Base-by-base conservation (phyloP, 2,113 vertebrate genomes). In the Tragelaphus scriptus region DNA sequence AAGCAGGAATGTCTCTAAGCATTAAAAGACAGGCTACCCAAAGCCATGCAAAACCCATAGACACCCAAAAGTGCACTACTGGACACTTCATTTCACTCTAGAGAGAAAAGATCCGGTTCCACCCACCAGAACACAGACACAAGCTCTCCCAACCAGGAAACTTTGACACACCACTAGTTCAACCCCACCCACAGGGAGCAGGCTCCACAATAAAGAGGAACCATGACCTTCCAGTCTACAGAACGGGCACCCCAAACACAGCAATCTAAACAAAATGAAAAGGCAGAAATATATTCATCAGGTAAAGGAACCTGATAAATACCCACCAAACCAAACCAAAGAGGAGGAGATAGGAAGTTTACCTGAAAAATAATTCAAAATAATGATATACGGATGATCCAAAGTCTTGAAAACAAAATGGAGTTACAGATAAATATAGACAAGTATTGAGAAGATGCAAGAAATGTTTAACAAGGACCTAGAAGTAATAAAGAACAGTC, bases 221-320 rank as follows among this genome's bases (percentile, higher is more conserved):
- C n/a, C 8, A 36, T 1, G 5, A 71, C 36, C n/a, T 71, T 71
- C n/a, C 0, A 0, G 65, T n/a, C 65, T 71, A 71, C n/a, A 71
- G n/a, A 36, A 71, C 2, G 4, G n/a, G n/a, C 65, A 71, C n/a
- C 65, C n/a, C 65, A 71, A 71, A 36, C n/a, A 68, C 16, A 71
- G 9, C n/a, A 71, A 36, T 71, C 19, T 71, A 71, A 71, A 71
- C n/a, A 71, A 21, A 71, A 36, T 71, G 17, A 36, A 36, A 71
- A 36, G n/a, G 19, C n/a, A 71, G 65, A 71, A 9, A 12, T 12
- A 71, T 12, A 71, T 23, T 71, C 19, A 36, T 71, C 19, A 23
- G 19, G 65, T 71, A 71, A 71, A 23, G 5, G 0, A 71, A 6
- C n/a, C 36, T 36, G n/a, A 71, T 36, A 71, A 71, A 36, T 71